Percentiles rank a stretch among this genome's conserved stretches.
phyloP scores from a whole-genome alignment of 2,888 invertebrate species.

The Apotomis turbidana region DNA sequence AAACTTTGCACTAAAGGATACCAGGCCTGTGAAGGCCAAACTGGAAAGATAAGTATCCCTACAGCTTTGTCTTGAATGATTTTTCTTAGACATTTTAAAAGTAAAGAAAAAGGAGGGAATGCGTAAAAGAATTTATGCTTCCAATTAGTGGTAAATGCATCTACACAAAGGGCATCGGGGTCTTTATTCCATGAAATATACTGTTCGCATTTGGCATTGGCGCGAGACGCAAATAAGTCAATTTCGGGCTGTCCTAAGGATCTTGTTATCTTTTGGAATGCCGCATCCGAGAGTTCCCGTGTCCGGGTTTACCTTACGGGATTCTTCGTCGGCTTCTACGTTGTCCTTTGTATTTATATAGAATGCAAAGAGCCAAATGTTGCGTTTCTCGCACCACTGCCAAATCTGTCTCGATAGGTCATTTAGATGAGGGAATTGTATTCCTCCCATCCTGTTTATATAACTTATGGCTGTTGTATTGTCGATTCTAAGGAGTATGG shows the following conservation, averaged over 20 bases:
- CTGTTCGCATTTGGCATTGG: conserved; percentile 37
- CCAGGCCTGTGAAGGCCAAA: too few relatives aligned
- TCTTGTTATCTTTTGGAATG: conserved; percentile 17
- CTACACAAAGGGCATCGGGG: conserved; percentile 26
- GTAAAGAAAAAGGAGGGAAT: too few relatives aligned
- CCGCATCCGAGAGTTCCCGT: conserved; percentile 14
- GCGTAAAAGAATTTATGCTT: too few relatives aligned
- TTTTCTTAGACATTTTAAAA: too few relatives aligned
- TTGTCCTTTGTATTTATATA: conserved; percentile 27
- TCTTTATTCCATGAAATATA: conserved; percentile 41
- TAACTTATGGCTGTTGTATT: too few relatives aligned
- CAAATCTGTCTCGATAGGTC: conserved; percentile 23
- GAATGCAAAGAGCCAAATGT: too few relatives aligned
- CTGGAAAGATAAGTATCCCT: too few relatives aligned
- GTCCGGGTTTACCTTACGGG: conserved; percentile 15
- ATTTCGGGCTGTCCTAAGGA: conserved; percentile 33
- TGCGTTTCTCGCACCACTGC: conserved; percentile 3
- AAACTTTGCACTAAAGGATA: too few relatives aligned
- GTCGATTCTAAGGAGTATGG: too few relatives aligned
- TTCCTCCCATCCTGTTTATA: too few relatives aligned
- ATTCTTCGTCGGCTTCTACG: conserved; percentile 36
- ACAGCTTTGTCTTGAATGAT: too few relatives aligned
- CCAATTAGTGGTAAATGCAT: too few relatives aligned
- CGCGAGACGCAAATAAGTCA: conserved; percentile 40
- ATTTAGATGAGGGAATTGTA: conserved; percentile 35